Base-by-base conservation (phyloP, 2,888 invertebrate genomes). In the Trichopoda pennipes region DNA sequence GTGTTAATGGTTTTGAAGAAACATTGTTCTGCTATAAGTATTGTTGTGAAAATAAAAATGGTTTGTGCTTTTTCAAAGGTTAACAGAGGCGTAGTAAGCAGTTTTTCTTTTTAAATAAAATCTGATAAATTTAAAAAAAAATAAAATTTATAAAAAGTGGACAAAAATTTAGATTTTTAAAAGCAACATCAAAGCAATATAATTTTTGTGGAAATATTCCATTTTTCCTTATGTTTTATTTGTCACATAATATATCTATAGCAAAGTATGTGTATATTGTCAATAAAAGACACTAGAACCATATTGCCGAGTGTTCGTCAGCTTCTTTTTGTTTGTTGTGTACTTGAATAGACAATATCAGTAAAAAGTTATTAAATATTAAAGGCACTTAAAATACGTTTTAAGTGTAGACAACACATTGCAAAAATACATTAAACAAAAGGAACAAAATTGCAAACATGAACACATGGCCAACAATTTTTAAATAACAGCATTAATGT, bases 291-390 rank as follows among this genome's bases (percentile, higher is more conserved):
- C 10, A 47, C 58, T 55, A 38, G 23, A 51, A 66, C 55, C 60
- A 60, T 49, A 66, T 68, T 66, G 66, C 47, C 47, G 35, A 74
- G 78, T 74, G 69, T 81, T 78, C 78, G 78, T 81, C 81, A 81
- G 73, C 74, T 70, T 49, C 28, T 77, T 73, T 77, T 64, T 81
- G 81, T 78, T 78, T 81, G 81, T 66, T 16, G 64, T 78, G 53
- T 78, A 64, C 81, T 81, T 60, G 28, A 81, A 74, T 16, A 64
- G 64, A 74, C 74, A 81, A 74, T 74, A 74, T 78, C 69, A 74
- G 74, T 69, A 78, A 74, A 81, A 74, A 74, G 69, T 81, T 78
- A 74, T 78, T 78, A 51, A 51, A 69, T 73, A 70, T 74, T 74
- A 74, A 78, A 70, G 64, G 81, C 74, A 81, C 81, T 81, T 74